These are phyloP conservation scores for Phoenoteleia sp. DNA, from an alignment of 2,888 invertebrate genomes.

Conservation along the genomic window DNA sequence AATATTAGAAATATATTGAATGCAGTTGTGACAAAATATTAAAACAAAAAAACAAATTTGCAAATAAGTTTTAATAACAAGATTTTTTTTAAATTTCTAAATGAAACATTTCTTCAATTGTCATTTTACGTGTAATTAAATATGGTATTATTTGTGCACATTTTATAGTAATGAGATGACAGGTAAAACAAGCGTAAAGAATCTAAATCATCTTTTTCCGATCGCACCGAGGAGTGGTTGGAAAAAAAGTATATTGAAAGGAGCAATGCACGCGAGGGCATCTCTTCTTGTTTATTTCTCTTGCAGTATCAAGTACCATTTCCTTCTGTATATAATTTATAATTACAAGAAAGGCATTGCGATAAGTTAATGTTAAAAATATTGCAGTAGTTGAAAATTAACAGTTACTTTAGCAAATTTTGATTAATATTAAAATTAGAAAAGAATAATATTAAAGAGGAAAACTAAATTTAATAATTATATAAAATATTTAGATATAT, in stretches of 20 bases:
- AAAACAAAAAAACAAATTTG: too few relatives aligned
- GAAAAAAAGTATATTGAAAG: conserved; percentile 48
- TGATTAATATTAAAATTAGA: too few relatives aligned
- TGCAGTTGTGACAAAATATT: too few relatives aligned
- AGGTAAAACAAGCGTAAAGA: conserved; percentile 15
- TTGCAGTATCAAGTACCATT: conserved; percentile 51
- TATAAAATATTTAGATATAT: too few relatives aligned
- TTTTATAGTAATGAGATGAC: not conserved
- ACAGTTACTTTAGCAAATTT: not conserved
- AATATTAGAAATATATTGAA: too few relatives aligned
- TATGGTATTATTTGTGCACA: not conserved
- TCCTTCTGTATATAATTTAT: conserved; percentile 43
- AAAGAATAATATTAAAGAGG: too few relatives aligned
- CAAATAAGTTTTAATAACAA: too few relatives aligned
- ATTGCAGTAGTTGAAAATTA: not conserved
- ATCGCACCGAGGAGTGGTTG: conserved; percentile 48
- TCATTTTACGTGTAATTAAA: not conserved
- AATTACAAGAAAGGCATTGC: conserved; percentile 25
- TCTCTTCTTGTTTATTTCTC: conserved; percentile 56
- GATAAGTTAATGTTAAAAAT: conserved; percentile 4
- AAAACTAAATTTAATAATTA: too few relatives aligned
- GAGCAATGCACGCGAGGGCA: conserved; percentile 64
- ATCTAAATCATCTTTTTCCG: conserved; percentile 59
- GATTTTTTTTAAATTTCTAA: too few relatives aligned
- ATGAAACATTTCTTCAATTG: not conserved